Base-by-base conservation (phyloP, 2,113 vertebrate species). In the Thermophis baileyi region DNA sequence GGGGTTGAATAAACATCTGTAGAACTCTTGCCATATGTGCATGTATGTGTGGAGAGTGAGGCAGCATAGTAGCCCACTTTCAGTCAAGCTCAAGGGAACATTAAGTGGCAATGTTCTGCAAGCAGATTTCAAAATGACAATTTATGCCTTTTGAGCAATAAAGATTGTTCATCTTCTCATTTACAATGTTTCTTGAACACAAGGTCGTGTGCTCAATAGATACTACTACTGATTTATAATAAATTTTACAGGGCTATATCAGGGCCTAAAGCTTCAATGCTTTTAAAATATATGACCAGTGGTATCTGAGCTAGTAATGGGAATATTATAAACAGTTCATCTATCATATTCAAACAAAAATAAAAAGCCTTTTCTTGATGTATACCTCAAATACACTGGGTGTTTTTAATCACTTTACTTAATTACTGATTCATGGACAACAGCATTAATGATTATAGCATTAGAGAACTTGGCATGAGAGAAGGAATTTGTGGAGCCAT, bases 51-150 rank as follows among this genome's bases (percentile, higher is more conserved):
- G 53, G 53, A 20, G 54, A 55, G 6, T 55, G 54, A 25, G 22
- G 22, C 54, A 25, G 50, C 50, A 51, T 51, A 51, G 12, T 51
- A 14, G 50, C 12, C 12, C 50, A 55, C 22, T 74, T 92, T 95
- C 96, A 96, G 74, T 95, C 96, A 81, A 54, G 95, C 91, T 91
- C 91, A 63, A 51, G 95, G 95, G 97, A 97, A 97, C 97, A 97
- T 50, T 94, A 89, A 97, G 97, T 96, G 97, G 95, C 94, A 96
- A 94, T 50, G 81, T 92, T 90, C 88, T 90, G 94, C 24, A 93
- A 93, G 81, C 90, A 90, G 86, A 22, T 85, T 92, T 95, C 93
- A 81, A 96, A 95, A 93, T 88, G 93, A 95, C 74, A 94, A 93
- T 85, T 89, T 91, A 89, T 94, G 85, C 60, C 91, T 91, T 74